Percentiles rank a stretch among this genome's conserved stretches.
Conservation (phyloP, 2,113 vertebrate species). For the Apodemus speciosus region DNA sequence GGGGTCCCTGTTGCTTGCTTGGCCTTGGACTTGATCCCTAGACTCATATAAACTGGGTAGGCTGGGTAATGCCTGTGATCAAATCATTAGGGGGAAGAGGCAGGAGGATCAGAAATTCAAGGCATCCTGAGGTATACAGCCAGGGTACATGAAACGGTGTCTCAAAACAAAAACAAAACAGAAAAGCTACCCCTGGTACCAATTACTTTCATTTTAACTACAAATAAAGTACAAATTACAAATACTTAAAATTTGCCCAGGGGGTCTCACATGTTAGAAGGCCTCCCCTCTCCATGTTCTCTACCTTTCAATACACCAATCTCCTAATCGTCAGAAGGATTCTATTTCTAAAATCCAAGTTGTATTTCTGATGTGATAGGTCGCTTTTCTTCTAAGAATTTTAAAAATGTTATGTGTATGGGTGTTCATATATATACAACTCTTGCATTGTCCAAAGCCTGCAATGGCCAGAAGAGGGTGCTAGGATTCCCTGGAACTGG, state of each 20-base stretch:
- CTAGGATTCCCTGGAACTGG: not conserved
- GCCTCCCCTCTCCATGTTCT: not conserved
- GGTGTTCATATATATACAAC: not conserved
- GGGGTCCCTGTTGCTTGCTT: not conserved
- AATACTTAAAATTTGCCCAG: not conserved
- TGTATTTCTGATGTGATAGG: not conserved
- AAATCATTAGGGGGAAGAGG: not conserved
- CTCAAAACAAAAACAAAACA: not conserved
- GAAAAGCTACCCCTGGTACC: not conserved
- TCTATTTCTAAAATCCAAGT: slow-evolving; percentile 13
- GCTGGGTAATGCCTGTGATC: no score
- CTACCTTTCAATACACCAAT: not conserved
- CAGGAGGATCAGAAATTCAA: not conserved
- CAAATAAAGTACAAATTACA: slow-evolving; percentile 35
- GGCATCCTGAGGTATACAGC: not conserved
- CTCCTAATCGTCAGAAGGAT: not conserved
- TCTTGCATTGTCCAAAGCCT: not conserved
- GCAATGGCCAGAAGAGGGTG: not conserved
- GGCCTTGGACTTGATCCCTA: not conserved
- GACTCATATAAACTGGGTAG: not conserved
- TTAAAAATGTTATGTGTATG: not conserved
- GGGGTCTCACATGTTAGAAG: not conserved
- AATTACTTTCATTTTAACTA: slow-evolving; percentile 53
- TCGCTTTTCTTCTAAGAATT: not conserved
- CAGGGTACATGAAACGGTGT: not conserved